A percentile compares a stretch with the other conserved stretches of the same genome.
These are phyloP conservation scores for Cheiracanthium punctorium DNA, from an alignment of 2,888 invertebrate species.

Conservation along the genomic window DNA sequence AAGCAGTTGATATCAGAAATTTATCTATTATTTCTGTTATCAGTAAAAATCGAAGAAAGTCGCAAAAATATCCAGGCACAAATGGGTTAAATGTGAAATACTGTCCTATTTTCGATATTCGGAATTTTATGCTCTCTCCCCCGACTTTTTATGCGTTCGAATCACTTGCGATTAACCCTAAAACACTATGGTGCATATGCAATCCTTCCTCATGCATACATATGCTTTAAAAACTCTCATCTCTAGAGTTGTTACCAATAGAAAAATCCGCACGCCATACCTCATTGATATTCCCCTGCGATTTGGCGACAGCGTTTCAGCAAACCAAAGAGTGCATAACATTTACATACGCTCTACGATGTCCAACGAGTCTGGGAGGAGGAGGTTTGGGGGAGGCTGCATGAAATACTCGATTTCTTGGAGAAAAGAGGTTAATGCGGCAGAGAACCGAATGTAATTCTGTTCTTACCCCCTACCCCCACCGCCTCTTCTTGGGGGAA, in stretches of 20 bases:
- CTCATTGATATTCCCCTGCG: constrained; percentile 25
- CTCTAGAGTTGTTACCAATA: neutral
- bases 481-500: constrained; percentile 37
- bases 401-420: constrained; percentile 28
- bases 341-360: constrained; percentile 63
- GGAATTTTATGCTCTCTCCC: neutral
- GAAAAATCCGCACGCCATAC: neutral
- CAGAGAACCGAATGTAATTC: constrained; percentile 60
- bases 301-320: constrained; percentile 57
- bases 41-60: too few species aligned
- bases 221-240: constrained; percentile 11
- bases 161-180: neutral
- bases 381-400: too few species aligned
- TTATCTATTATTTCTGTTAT: too few species aligned
- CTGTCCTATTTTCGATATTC: neutral
- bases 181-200: constrained; percentile 3
- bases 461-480: too few species aligned
- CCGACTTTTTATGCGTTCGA: neutral
- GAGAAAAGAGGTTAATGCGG: constrained; percentile 68
- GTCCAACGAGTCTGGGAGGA: constrained; percentile 44
- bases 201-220: constrained; percentile 2
- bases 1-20: too few species aligned
- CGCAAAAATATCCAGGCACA: too few species aligned
- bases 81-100: too few species aligned
- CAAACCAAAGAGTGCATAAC: constrained; percentile 56